Evolutionary conservation across 2,113 vertebrate species (phyloP), one percentile per base, ranked within the genome.

Genomic region (Alethe diademata): DNA sequence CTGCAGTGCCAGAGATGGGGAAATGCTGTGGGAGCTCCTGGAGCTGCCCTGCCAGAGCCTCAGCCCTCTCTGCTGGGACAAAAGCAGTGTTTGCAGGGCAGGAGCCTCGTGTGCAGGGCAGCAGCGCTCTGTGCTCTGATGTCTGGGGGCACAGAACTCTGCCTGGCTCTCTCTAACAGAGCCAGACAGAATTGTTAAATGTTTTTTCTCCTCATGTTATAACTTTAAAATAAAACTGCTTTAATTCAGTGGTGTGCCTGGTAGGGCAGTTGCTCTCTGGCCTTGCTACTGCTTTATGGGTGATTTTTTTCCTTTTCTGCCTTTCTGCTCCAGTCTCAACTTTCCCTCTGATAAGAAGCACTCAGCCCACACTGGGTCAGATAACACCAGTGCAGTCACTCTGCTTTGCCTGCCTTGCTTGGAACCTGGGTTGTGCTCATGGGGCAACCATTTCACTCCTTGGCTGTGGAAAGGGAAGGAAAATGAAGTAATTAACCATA

Each of bases 121-220:
- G 53, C 33, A 42, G 33, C 70, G n/a, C 36, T 3, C 50, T 8
- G 0, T 2, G 54, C 1, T 23, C 61, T 56, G 28, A 4, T 42
- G 40, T 23, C 5, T 2, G 3, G 10, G 60, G 72, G 70, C 19
- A 15, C 57, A 5, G 2, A 8, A 26, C 15, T 0, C 3, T 17
- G 31, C 14, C 19, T 26, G 64, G 38, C 17, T 48, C 24, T 40
- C 26, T 60, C 43, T 12, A 19, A 16, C 70, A 73, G 14, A 36
- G 42, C 8, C 78, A 85, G 25, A 8, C 48, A 53, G 19, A 75
- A 64, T 20, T 33, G 20, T 56, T 83, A 18, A 3, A 60, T 78
- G 2, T 3, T 61, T 22, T 11, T 5, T 3, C 6, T 2, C 1
- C 8, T 29, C 0, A 0, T 35, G 2, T 20, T 42, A 13, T 5